phyloP scores from a whole-genome alignment of 2,888 invertebrate species.

The Thereva nobilitata region DNA sequence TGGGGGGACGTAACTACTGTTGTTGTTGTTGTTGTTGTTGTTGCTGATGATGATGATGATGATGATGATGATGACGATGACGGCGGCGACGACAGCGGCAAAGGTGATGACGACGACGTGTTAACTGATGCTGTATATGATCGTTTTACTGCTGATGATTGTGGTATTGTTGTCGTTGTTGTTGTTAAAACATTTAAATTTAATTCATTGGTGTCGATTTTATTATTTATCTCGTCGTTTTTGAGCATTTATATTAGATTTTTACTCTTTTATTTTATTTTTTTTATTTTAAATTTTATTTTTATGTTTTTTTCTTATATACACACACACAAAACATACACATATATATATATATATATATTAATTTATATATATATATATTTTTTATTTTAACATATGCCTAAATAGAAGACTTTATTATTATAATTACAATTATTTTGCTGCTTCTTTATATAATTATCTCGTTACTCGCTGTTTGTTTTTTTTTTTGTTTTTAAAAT shows the following conservation, averaged over 20 bases:
- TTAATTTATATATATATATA: neutral
- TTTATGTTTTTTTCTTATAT: neutral
- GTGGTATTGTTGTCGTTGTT: neutral
- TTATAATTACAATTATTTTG: too few species aligned
- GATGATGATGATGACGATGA: neutral
- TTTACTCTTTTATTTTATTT: neutral
- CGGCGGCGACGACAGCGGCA: neutral
- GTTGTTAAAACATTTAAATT: neutral
- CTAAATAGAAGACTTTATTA: too few species aligned
- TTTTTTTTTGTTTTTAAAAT: too few species aligned
- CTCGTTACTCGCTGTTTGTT: too few species aligned
- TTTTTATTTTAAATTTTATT: neutral
- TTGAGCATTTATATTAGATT: constrained; percentile 23
- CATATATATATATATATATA: neutral
- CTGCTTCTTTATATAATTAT: too few species aligned
- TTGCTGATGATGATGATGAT: neutral
- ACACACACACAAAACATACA: neutral
- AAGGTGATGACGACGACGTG: neutral
- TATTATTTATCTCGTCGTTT: neutral
- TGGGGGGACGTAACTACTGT: neutral
- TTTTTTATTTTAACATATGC: too few species aligned
- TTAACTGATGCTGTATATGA: neutral
- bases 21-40: neutral
- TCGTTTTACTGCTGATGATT: neutral
- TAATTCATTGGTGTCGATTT: neutral